These are phyloP conservation scores for Anomalospiza imberbis DNA, from an alignment of 2,797 vertebrate genomes.

Conservation along the genomic window DNA sequence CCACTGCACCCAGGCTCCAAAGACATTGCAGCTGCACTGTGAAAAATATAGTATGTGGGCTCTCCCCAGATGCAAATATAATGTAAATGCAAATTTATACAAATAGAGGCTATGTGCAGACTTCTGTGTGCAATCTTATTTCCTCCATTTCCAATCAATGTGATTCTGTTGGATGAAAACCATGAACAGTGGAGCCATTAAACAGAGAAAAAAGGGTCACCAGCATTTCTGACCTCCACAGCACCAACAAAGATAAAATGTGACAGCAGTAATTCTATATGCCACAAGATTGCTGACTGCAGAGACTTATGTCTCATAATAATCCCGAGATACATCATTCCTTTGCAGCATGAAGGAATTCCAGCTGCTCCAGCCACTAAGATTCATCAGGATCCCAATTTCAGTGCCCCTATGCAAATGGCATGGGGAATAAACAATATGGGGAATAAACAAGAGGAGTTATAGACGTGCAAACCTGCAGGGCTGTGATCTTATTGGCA, in stretches of 20 bases:
- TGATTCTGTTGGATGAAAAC: constrained; percentile 25
- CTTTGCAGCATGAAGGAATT: not conserved
- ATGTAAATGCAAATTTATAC: constrained; percentile 13
- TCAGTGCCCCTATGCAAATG: not conserved
- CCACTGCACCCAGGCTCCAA: not conserved
- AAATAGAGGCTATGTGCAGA: not conserved
- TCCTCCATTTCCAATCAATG: not conserved
- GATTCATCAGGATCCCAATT: not conserved
- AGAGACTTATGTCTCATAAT: not conserved
- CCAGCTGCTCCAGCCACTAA: not conserved
- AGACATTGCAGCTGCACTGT: constrained; percentile 3
- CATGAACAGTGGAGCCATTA: not conserved
- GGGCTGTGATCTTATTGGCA: not conserved
- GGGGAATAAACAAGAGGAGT: not conserved
- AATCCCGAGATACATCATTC: not conserved
- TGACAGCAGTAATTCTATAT: not conserved
- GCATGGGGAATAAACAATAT: not conserved
- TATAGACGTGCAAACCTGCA: rapidly evolving
- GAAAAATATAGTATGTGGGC: not conserved
- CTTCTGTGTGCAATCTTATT: not conserved
- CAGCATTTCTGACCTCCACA: not conserved
- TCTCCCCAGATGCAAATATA: constrained; percentile 23
- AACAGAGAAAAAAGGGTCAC: not conserved
- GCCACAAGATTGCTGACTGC: not conserved
- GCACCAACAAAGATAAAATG: not conserved